phyloP scores from a whole-genome alignment of 2,888 invertebrate species.

The Cheilosia soror region DNA sequence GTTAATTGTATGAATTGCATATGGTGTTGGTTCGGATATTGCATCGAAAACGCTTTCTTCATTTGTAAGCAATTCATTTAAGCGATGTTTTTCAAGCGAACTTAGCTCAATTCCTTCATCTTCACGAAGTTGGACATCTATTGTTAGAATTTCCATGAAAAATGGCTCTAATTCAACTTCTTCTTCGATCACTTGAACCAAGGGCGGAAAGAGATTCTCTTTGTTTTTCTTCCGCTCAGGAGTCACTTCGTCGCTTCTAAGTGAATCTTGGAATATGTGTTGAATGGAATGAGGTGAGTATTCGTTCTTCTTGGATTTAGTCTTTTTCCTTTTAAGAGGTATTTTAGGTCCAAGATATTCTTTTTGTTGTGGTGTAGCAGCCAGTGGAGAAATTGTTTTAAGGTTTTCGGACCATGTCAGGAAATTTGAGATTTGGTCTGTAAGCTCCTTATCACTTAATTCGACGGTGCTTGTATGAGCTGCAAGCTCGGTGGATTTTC shows the following conservation, averaged over 20 bases:
- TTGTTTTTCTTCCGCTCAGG: neutral
- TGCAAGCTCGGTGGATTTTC: neutral
- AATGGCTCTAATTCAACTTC: neutral
- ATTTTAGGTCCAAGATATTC: neutral
- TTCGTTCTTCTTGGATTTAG: neutral
- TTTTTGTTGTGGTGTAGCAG: neutral
- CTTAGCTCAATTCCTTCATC: neutral
- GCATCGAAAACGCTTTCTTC: neutral
- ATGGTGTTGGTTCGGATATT: neutral
- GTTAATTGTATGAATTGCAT: conserved; percentile 77
- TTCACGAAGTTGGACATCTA: conserved; percentile 1
- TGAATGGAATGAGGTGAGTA: neutral
- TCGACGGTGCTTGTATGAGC: neutral
- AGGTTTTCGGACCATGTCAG: neutral
- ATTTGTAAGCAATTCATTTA: neutral
- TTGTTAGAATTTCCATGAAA: conserved; percentile 2
- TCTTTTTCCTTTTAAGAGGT: neutral
- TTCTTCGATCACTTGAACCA: neutral
- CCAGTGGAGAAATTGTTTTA: neutral
- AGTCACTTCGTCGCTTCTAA: neutral
- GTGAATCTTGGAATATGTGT: neutral
- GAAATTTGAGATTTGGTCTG: neutral
- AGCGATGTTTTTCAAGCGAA: neutral
- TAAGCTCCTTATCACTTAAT: too few relatives aligned
- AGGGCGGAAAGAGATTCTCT: neutral